A percentile compares a stretch with the other conserved stretches of the same genome.
Evolutionary conservation across 1,140 invertebrate species (phyloP).

Genomic region (Lasioglossum albipes): DNA sequence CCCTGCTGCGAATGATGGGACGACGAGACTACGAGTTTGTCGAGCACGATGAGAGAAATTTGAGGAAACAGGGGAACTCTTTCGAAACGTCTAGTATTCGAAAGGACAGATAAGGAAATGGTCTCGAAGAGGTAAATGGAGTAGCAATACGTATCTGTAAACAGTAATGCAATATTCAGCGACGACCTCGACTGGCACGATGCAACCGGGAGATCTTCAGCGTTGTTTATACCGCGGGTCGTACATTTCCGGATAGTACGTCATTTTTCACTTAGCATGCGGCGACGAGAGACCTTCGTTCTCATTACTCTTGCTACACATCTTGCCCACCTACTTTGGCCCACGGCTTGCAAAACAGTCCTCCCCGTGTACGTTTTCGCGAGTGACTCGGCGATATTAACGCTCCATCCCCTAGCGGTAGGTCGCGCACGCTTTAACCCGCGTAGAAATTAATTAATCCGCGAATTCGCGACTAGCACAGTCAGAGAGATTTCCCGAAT

Average conservation of each 20-base stretch:
- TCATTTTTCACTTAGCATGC: constrained; percentile 36
- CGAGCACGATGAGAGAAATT: too few species aligned
- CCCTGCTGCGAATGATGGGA: too few species aligned
- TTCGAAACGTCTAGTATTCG: too few species aligned
- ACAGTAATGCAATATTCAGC: constrained; percentile 35
- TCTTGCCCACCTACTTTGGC: background rate
- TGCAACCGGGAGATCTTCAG: background rate
- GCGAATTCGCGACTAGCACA: background rate
- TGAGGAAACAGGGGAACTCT: too few species aligned
- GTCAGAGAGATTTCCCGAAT: background rate
- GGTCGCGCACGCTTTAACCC: background rate
- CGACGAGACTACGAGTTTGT: too few species aligned
- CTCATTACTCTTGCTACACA: constrained; percentile 10
- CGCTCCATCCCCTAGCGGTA: background rate
- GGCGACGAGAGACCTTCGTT: background rate
- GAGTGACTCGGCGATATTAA: background rate
- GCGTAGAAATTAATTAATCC: background rate
- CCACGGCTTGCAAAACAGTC: background rate
- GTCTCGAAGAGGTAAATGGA: constrained; percentile 5
- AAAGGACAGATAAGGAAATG: background rate
- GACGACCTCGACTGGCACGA: background rate
- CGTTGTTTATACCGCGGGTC: constrained; percentile 27
- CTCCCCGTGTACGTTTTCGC: background rate
- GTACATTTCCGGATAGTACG: constrained; percentile 16
- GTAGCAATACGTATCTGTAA: constrained; percentile 8